Conservation (phyloP, 2,797 vertebrate species). For the Scolopax bukidnonensis region DNA sequence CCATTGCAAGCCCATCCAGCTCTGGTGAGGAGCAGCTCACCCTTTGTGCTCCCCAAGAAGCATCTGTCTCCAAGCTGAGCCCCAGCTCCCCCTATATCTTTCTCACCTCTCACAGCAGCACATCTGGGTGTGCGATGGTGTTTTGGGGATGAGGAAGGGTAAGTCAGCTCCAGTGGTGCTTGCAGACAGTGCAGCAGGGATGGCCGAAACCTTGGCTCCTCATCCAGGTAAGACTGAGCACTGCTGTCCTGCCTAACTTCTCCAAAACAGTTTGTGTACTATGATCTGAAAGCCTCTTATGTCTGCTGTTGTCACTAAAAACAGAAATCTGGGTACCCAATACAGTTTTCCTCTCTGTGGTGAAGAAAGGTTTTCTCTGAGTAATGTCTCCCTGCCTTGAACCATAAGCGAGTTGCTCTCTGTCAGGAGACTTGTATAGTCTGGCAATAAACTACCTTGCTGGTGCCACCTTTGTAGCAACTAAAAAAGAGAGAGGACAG, state of each 20-base stretch:
- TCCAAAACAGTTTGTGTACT: neutral
- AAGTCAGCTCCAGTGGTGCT: neutral
- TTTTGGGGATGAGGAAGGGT: too few species aligned
- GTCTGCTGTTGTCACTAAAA: neutral
- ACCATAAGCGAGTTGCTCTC: rapidly evolving
- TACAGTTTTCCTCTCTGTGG: neutral
- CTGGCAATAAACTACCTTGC: neutral
- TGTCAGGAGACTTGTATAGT: neutral
- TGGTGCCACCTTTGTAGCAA: neutral
- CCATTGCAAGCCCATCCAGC: neutral
- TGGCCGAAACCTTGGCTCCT: neutral
- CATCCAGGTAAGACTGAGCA: neutral
- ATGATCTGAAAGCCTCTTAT: rapidly evolving
- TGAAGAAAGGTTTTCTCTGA: neutral
- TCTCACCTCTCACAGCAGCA: neutral
- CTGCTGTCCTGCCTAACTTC: neutral
- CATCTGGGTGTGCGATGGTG: rapidly evolving
- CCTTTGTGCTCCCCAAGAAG: rapidly evolving
- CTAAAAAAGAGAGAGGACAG: too few species aligned
- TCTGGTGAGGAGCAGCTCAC: neutral
- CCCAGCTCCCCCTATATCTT: neutral
- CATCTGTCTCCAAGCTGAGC: rapidly evolving
- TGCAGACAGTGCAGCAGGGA: rapidly evolving
- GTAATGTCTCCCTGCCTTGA: neutral
- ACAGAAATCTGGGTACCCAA: too few species aligned